Percentiles rank a stretch among this genome's conserved stretches.
phyloP scores from a whole-genome alignment of 2,888 invertebrate species.

The Agelastica alni region DNA sequence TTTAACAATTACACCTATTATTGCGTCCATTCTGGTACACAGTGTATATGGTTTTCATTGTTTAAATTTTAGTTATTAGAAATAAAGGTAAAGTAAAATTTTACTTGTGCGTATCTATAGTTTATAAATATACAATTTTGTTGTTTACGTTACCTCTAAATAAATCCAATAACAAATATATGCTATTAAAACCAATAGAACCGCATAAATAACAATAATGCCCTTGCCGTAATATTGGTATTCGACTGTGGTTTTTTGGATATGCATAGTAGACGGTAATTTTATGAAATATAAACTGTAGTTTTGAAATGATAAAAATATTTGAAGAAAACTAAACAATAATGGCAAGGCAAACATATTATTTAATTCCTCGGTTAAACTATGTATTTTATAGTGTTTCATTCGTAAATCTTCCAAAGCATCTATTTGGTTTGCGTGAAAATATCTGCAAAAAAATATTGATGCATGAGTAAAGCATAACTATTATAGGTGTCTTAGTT shows the following conservation, averaged over 20 bases:
- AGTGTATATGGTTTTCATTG: no score
- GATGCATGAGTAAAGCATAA: not conserved
- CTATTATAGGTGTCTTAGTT: no score
- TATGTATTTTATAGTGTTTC: slow-evolving; percentile 9
- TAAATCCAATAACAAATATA: slow-evolving; percentile 1
- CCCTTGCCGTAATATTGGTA: slow-evolving; percentile 19
- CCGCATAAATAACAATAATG: slow-evolving; percentile 4
- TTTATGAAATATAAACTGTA: slow-evolving; percentile 20
- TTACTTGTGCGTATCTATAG: not conserved
- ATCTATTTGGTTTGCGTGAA: slow-evolving; percentile 4
- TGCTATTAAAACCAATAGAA: slow-evolving; percentile 2
- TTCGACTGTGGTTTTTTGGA: slow-evolving; percentile 13
- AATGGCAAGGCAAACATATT: slow-evolving; percentile 12
- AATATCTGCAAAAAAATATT: slow-evolving; percentile 13
- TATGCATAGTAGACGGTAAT: slow-evolving; percentile 8
- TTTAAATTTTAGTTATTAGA: no score
- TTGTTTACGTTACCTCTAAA: slow-evolving; percentile 9
- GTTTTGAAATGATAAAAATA: slow-evolving; percentile 14
- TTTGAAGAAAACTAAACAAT: slow-evolving; percentile 17
- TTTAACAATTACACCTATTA: no score
- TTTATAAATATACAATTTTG: not conserved
- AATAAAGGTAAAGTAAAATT: no score
- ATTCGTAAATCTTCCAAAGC: slow-evolving; percentile 9
- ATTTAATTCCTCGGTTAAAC: slow-evolving; percentile 5
- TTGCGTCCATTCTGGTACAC: no score